Percentiles rank a stretch among this genome's conserved stretches.
These are phyloP conservation scores for Formica exsecta DNA, from an alignment of 1,140 invertebrate genomes.

Conservation along the genomic window DNA sequence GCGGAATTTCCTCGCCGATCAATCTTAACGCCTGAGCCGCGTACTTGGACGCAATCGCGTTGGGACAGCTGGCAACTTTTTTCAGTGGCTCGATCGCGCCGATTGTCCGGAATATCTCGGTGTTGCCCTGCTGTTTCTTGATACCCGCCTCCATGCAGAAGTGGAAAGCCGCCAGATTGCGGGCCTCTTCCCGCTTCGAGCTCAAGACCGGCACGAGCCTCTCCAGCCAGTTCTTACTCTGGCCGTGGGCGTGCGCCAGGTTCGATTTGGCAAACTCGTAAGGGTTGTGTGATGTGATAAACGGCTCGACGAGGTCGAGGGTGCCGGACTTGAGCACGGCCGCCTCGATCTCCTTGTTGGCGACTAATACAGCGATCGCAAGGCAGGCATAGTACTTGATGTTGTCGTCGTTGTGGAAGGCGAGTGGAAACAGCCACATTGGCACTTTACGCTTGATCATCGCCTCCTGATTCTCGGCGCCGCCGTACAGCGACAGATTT, in stretches of 20 bases:
- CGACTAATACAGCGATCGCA: conserved; percentile 98
- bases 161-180: conserved; percentile 98
- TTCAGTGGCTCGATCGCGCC: conserved; percentile 98
- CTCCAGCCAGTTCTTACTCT: conserved; percentile 98
- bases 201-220: conserved; percentile 97
- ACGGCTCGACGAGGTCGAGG: conserved; percentile 97
- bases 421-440: conserved; percentile 99
- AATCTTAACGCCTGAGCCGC: conserved; percentile 97
- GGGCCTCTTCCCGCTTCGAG: conserved; percentile 97
- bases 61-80: conserved; percentile 98
- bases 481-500: conserved; percentile 98
- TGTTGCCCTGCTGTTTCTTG: conserved; percentile 98
- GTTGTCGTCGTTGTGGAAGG: conserved; percentile 98
- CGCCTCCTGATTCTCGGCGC: conserved; percentile 98
- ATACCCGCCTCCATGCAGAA: conserved; percentile 99
- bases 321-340: conserved; percentile 98
- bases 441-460: conserved; percentile 99
- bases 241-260: conserved; percentile 97
- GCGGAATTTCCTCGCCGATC: conserved; percentile 98
- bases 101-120: conserved; percentile 97
- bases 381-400: conserved; percentile 99
- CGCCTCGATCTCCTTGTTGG: conserved; percentile 99
- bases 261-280: conserved; percentile 97
- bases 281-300: conserved; percentile 97
- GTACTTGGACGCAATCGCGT: conserved; percentile 98